Evolutionary conservation across 2,113 vertebrate genomes (phyloP).

Genomic region (Camelus dromedarius): DNA sequence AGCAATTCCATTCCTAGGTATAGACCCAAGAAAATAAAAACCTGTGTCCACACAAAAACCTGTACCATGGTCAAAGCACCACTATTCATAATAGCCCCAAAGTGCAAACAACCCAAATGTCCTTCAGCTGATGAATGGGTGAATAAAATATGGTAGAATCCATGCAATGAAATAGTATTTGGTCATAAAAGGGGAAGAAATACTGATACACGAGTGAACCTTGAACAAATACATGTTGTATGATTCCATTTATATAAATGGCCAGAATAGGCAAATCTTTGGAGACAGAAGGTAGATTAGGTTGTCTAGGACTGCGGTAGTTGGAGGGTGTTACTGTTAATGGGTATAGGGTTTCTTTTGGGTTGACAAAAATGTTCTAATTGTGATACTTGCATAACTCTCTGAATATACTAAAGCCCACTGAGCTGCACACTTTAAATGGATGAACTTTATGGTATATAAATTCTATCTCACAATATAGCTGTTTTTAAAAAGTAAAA

Average conservation of each 20-base stretch:
- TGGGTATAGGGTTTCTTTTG: not conserved
- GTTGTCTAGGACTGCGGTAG: not conserved
- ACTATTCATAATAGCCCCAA: not conserved
- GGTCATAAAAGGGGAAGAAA: not conserved
- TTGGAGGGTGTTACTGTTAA: not conserved
- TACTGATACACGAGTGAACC: not conserved
- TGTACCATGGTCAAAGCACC: not conserved
- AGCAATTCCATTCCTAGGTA: not conserved
- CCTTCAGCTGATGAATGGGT: not conserved
- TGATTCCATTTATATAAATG: not conserved
- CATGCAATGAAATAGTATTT: not conserved
- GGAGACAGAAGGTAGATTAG: too few species aligned
- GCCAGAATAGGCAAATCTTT: not conserved
- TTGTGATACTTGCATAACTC: not conserved
- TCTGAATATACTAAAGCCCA: not conserved
- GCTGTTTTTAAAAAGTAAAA: not conserved
- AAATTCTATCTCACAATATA: not conserved
- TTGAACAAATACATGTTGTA: not conserved
- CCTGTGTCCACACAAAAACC: not conserved
- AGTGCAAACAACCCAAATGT: not conserved
- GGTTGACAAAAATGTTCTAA: not conserved
- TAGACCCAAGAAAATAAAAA: not conserved
- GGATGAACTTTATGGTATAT: not conserved
- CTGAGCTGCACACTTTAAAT: not conserved
- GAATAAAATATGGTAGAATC: not conserved